Evolutionary conservation across 2,113 vertebrate species (phyloP).

Genomic region (Scolopax mira): DNA sequence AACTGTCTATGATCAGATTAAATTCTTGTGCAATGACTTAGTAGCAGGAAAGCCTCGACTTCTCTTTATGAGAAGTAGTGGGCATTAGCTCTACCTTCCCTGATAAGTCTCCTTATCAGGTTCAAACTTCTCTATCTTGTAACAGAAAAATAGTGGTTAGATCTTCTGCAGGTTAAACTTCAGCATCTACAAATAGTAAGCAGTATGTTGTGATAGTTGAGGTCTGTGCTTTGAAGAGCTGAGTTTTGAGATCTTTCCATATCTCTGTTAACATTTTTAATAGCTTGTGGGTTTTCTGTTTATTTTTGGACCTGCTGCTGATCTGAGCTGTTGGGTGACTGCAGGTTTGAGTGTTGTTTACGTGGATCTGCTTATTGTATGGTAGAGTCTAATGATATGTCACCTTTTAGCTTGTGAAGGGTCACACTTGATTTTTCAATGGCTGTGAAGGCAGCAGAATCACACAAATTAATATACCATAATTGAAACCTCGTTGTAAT

Average conservation of each 20-base stretch:
- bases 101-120: not conserved
- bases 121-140: not conserved
- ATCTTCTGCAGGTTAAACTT: not conserved
- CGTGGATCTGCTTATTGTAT: not conserved
- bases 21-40: not conserved
- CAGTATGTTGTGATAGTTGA: not conserved
- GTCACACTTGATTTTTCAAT: not conserved
- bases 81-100: not conserved
- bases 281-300: not conserved
- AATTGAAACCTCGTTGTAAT: not conserved
- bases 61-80: not conserved
- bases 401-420: not conserved
- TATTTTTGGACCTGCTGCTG: not conserved
- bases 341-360: not conserved
- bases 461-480: accelerated
- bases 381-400: not conserved
- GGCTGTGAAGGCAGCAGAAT: not conserved
- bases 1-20: not conserved
- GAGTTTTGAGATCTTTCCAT: not conserved
- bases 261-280: not conserved
- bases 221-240: too few relatives aligned
- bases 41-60: not conserved
- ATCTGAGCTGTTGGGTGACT: not conserved
- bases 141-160: not conserved
- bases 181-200: not conserved